Evolutionary conservation across 2,797 vertebrate genomes (phyloP), one percentile per base, ranked within the genome.

Genomic region (Pelobates cultripes): DNA sequence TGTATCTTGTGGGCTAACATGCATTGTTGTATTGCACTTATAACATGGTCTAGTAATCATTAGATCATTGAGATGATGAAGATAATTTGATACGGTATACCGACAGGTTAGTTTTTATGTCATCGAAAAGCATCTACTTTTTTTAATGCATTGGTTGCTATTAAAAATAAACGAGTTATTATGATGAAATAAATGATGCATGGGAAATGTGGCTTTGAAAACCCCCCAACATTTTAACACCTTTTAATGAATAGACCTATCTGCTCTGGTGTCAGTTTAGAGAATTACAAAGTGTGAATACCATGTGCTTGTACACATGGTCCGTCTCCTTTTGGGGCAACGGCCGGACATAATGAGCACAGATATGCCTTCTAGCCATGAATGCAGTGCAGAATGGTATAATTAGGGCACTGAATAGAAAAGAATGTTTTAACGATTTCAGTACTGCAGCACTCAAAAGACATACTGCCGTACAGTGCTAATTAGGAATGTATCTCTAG

Each of bases 181-280:
- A 40, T 80, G 47, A 74, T 68, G 17, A 61, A 74, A 73, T 68
- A 61, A 61, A 74, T 66, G 41, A 43, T 43, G 53, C 78, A 13
- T 28, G 28, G 28, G 28, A 28, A 28, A 28, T 28, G 28, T 28
- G 28, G 28, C 28, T 28, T 28, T 28, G 28, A 28, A 28, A 28
- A 1, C 28, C 28, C 28, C 28, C 28, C 28, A 17, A 64, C 13
- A 14, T 28, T 45, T 47, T 28, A 28, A n/a, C 57, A 4, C 3
- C 1, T 28, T 61, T 61, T 61, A 2, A 61, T 61, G 57, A 15
- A 13, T 15, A 61, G 15, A 8, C 57, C 57, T 15, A 3, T 14
- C 4, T 14, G 5, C 15, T 61, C 57, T 61, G 10, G 3, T 61
- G 57, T 61, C 0, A 13, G 4, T 61, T 13, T 61, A 13, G 57